Conservation (phyloP, 1,140 invertebrate species). For the Eulimnadia texana region DNA sequence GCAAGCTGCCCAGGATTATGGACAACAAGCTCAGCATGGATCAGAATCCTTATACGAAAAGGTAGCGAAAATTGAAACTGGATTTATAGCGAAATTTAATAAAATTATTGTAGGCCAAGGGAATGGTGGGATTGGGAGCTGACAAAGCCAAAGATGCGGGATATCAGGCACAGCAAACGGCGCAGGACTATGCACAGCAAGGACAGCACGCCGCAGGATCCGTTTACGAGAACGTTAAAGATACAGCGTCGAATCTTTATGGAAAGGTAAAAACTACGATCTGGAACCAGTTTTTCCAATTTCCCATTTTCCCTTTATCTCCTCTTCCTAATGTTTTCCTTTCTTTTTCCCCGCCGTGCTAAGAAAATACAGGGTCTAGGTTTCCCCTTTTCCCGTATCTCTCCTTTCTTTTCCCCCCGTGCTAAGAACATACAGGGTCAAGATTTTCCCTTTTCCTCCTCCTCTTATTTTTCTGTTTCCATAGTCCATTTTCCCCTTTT, state of each 20-base stretch:
- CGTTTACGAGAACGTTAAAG: neutral
- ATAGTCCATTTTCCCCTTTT: too few species aligned
- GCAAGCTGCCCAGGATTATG: neutral
- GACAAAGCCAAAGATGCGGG: neutral
- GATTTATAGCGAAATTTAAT: too few species aligned
- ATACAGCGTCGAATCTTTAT: neutral
- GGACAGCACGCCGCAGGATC: neutral
- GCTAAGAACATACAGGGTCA: too few species aligned
- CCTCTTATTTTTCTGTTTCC: too few species aligned
- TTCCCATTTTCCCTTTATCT: neutral
- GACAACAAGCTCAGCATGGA: neutral
- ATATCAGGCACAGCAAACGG: neutral
- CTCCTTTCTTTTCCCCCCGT: too few species aligned
- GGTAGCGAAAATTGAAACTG: neutral
- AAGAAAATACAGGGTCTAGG: too few species aligned
- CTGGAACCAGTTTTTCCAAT: neutral
- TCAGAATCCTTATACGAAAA: neutral
- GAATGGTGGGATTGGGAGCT: neutral
- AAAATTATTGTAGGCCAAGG: neutral
- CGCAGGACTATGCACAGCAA: neutral
- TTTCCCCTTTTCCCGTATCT: too few species aligned
- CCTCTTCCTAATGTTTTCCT: too few species aligned
- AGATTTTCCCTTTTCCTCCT: too few species aligned
- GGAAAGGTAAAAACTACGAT: neutral
- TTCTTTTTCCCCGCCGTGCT: too few species aligned